Conservation (phyloP, 2,888 invertebrate genomes). For the Psylliodes chrysocephalus region DNA sequence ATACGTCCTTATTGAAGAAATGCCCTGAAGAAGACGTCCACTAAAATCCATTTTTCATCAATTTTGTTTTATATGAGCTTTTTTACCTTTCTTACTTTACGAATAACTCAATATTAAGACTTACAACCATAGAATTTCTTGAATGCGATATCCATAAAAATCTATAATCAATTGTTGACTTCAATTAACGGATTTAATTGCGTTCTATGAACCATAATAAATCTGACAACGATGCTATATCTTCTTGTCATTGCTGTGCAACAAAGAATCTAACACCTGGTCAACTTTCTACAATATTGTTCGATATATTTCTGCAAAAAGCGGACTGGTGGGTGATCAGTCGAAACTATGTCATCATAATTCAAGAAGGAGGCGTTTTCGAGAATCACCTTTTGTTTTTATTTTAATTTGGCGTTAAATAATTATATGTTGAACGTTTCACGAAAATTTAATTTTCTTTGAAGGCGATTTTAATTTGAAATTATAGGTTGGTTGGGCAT, state of each 20-base stretch:
- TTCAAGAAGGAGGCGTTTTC: slow-evolving; percentile 19
- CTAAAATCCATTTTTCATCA: too few relatives aligned
- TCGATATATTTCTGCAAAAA: slow-evolving; percentile 22
- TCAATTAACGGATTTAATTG: too few relatives aligned
- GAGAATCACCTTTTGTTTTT: not conserved
- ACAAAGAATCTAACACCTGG: slow-evolving; percentile 24
- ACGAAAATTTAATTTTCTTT: not conserved
- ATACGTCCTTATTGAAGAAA: too few relatives aligned
- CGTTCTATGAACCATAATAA: too few relatives aligned
- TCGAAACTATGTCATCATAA: slow-evolving; percentile 14
- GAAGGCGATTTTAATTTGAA: not conserved
- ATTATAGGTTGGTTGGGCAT: too few relatives aligned
- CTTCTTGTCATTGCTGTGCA: slow-evolving; percentile 18
- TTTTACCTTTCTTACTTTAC: too few relatives aligned
- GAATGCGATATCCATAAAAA: too few relatives aligned
- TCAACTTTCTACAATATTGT: slow-evolving; percentile 27
- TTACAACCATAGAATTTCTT: too few relatives aligned
- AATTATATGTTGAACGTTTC: not conserved
- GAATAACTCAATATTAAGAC: too few relatives aligned
- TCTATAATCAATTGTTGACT: too few relatives aligned
- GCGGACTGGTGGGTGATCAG: slow-evolving; percentile 22
- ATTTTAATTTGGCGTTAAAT: slow-evolving; percentile 37
- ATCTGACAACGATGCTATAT: not conserved
- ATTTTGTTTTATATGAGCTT: too few relatives aligned
- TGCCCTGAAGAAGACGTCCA: too few relatives aligned